Conservation (phyloP, 2,797 vertebrate genomes). For the Ateles fusciceps region DNA sequence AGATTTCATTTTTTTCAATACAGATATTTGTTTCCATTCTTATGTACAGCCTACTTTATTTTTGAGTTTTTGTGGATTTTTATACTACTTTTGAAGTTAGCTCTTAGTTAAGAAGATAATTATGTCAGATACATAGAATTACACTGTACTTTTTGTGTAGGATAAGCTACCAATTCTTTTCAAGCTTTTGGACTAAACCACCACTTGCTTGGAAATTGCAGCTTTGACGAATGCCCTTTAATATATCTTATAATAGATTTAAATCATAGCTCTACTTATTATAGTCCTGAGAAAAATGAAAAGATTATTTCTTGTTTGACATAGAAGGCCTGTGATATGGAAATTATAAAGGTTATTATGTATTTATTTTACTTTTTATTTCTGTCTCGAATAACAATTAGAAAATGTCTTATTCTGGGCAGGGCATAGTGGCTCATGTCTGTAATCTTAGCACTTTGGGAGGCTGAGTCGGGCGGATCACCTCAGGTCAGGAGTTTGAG, state of each 20-base stretch:
- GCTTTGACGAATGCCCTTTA: background rate
- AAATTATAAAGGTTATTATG: background rate
- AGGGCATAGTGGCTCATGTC: too few relatives aligned
- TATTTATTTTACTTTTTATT: constrained; percentile 3
- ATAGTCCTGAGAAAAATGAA: background rate
- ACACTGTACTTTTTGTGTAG: background rate
- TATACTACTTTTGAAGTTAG: constrained; percentile 19
- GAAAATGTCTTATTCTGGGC: constrained; percentile 40
- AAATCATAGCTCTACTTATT: constrained; percentile 40
- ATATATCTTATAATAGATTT: constrained; percentile 35
- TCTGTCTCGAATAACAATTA: constrained; percentile 2
- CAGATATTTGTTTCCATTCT: background rate
- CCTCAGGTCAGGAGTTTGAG: too few relatives aligned
- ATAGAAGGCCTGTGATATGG: background rate
- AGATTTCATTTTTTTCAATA: background rate
- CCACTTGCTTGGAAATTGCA: background rate
- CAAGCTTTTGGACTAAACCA: background rate
- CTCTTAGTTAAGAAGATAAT: constrained; percentile 24
- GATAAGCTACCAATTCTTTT: constrained; percentile 30
- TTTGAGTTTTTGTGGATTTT: constrained; percentile 38
- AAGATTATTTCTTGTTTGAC: background rate
- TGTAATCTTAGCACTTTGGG: too few relatives aligned
- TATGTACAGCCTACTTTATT: constrained; percentile 12
- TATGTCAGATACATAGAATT: background rate
- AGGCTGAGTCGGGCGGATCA: too few relatives aligned